These are phyloP conservation scores for Nasonia oneida DNA, from an alignment of 2,888 invertebrate species.

Conservation along the genomic window DNA sequence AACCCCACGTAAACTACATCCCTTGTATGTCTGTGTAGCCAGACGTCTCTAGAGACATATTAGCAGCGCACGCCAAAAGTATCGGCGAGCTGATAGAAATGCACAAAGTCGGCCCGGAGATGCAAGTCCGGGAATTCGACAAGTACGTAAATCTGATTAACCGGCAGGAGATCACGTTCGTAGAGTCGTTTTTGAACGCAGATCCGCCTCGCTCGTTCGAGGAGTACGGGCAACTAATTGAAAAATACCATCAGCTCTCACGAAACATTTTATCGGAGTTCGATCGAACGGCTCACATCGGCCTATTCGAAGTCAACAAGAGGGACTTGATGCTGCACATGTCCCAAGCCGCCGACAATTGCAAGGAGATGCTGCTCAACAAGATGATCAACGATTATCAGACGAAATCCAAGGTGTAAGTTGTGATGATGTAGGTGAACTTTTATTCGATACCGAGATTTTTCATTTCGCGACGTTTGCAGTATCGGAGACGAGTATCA, in stretches of 20 bases:
- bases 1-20: not conserved
- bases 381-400: constrained; percentile 92
- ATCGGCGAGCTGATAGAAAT: constrained; percentile 85
- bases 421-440: not conserved
- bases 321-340: constrained; percentile 88
- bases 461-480: constrained; percentile 61
- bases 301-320: constrained; percentile 92
- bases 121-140: constrained; percentile 88
- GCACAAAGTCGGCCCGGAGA: constrained; percentile 87
- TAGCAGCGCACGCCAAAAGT: constrained; percentile 83
- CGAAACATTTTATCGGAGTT: constrained; percentile 81
- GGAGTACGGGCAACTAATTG: constrained; percentile 83
- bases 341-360: constrained; percentile 84
- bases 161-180: constrained; percentile 80
- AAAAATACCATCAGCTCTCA: constrained; percentile 83
- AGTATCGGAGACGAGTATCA: constrained; percentile 93
- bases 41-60: constrained; percentile 85
- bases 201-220: constrained; percentile 83
- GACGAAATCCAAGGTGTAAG: constrained; percentile 86
- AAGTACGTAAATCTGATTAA: constrained; percentile 88
- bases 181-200: constrained; percentile 85
- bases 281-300: constrained; percentile 87
- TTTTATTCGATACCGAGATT: not conserved
- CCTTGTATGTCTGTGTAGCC: constrained; percentile 81
- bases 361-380: constrained; percentile 86